Evolutionary conservation across 2,888 invertebrate genomes (phyloP).

Genomic region (Pogonocherus hispidulus): DNA sequence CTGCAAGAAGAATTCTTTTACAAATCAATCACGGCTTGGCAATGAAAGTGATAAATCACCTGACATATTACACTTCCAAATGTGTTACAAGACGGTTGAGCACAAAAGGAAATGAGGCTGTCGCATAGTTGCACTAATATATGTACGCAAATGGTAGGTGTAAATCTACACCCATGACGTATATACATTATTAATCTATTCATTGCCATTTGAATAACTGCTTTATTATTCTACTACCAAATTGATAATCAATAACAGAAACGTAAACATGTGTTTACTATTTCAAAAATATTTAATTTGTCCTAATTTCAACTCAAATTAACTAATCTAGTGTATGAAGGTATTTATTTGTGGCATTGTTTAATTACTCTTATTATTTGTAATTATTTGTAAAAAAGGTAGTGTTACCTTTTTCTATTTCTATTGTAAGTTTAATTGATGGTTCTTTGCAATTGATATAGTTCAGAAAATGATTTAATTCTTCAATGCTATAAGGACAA

Average conservation of each 20-base stretch:
- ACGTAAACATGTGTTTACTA: neutral
- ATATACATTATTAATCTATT: slow-evolving; percentile 12
- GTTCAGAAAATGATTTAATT: no score
- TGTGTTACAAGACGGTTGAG: slow-evolving; percentile 10
- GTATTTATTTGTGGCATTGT: no score
- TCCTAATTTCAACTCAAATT: no score
- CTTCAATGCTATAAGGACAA: no score
- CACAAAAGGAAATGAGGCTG: slow-evolving; percentile 24
- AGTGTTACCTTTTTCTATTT: no score
- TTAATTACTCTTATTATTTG: no score
- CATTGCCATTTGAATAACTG: slow-evolving; percentile 12
- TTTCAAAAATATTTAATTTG: neutral
- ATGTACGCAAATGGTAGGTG: slow-evolving; percentile 9
- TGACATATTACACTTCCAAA: slow-evolving; percentile 12
- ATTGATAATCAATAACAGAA: slow-evolving; percentile 7
- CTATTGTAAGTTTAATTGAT: no score
- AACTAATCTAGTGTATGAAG: no score
- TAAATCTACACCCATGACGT: slow-evolving; percentile 13
- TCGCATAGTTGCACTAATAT: slow-evolving; percentile 9
- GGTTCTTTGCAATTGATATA: no score
- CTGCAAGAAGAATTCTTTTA: neutral
- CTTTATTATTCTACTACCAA: neutral
- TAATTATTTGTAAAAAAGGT: no score
- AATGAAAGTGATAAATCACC: slow-evolving; percentile 12
- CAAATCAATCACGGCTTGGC: slow-evolving; percentile 14